Evolutionary conservation across 2,113 vertebrate genomes (phyloP), one percentile per base, ranked within the genome.

Genomic region (Spea bombifrons): DNA sequence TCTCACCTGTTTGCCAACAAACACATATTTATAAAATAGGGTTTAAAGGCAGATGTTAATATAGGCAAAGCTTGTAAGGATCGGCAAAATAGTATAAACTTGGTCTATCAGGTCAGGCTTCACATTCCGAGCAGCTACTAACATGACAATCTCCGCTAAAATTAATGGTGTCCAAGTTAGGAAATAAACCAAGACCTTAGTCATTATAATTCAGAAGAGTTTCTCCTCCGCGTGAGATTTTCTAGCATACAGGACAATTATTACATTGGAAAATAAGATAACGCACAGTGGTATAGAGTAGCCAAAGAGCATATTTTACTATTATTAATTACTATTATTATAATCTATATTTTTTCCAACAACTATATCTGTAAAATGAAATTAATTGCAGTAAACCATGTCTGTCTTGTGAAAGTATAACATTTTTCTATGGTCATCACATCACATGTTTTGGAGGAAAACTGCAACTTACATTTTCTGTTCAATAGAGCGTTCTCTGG

Each of bases 31-130:
- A 30, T 30, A 30, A 12, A 43, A 44, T 43, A 44, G 30, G 64
- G 64, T 66, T 66, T 66, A 66, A 43, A 66, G 30, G 30, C 64
- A 66, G 64, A 4, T 30, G 43, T 66, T 66, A 45, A 8, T 66
- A 44, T 66, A 66, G 8, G 64, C 64, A 9, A 66, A 43, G 64
- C 64, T 66, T 7, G 5, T 44, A 16, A 66, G 7, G 5, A 66
- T 8, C 8, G 64, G 16, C 16, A 66, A 43, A 44, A 66, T 1
- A 6, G 9, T 43, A 30, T 66, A 30, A 0, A 66, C 9, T 9
- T 45, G 6, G 0, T 9, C 16, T 9, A 45, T 7, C 4, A 66
- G 64, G 8, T 10, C 43, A 10, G 44, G 8, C 7, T 66, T 66
- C 16, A 7, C 6, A 8, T 12, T 45, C 6, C 17, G 3, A 17